Evolutionary conservation across 2,888 invertebrate genomes (phyloP).

Genomic region (Nephrotoma guestfalica): DNA sequence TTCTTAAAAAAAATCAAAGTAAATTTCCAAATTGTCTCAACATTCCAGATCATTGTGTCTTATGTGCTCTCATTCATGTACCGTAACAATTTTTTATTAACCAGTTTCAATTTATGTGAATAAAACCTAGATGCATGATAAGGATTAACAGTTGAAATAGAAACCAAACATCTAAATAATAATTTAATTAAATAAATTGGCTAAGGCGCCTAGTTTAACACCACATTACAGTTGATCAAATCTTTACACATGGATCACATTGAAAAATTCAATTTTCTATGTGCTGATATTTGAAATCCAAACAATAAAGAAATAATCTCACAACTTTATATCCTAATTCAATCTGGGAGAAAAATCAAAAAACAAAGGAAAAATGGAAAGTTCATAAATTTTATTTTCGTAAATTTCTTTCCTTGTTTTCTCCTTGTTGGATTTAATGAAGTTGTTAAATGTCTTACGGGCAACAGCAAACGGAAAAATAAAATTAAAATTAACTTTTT

Average conservation of each 20-base stretch:
- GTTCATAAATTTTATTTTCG: background rate
- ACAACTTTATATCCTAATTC: background rate
- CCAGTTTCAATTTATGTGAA: too few species aligned
- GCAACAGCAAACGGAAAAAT: background rate
- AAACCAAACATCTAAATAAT: too few species aligned
- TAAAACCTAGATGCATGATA: too few species aligned
- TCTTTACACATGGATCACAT: background rate
- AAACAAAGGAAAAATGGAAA: background rate
- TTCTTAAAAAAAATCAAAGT: too few species aligned
- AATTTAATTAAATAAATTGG: too few species aligned
- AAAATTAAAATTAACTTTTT: background rate
- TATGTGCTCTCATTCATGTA: too few species aligned
- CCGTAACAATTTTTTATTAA: too few species aligned
- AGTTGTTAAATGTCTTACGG: background rate
- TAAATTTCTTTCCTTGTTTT: background rate
- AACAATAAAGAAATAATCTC: background rate
- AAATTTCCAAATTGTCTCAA: too few species aligned
- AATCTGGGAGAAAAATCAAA: background rate
- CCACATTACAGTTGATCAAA: background rate
- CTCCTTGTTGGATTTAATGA: background rate
- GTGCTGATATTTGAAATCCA: background rate
- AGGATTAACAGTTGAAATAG: too few species aligned
- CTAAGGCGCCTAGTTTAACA: background rate
- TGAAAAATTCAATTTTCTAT: background rate
- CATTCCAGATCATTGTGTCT: too few species aligned